A percentile compares a stretch with the other conserved stretches of the same genome.
phyloP scores from a whole-genome alignment of 2,888 invertebrate genomes.

The Sycophila texana region DNA sequence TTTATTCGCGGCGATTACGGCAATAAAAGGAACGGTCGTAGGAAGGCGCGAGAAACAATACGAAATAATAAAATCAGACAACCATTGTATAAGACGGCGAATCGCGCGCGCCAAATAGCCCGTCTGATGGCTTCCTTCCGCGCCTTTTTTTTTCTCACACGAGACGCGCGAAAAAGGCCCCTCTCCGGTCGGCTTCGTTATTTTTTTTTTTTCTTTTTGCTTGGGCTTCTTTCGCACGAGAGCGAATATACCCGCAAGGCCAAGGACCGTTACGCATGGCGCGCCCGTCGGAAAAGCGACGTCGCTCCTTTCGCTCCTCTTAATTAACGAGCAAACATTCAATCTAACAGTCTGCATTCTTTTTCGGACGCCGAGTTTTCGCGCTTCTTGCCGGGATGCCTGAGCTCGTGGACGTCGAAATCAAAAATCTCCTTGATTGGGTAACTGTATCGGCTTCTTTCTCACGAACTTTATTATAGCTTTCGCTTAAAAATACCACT shows the following conservation, averaged over 20 bases:
- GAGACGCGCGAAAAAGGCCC: not conserved
- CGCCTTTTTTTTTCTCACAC: not conserved
- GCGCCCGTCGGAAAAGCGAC: not conserved
- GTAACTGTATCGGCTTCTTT: no score
- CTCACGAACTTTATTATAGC: no score
- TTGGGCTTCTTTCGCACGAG: constrained; percentile 23
- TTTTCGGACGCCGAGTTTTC: not conserved
- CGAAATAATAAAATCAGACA: no score
- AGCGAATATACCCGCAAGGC: constrained; percentile 24
- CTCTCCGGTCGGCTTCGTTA: not conserved
- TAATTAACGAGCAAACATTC: constrained; percentile 16
- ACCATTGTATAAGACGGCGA: no score
- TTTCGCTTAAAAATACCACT: no score
- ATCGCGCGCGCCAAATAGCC: no score
- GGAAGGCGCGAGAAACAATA: no score
- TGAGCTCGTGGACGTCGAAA: no score
- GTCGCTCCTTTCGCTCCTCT: not conserved
- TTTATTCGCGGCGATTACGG: no score
- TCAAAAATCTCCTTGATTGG: no score
- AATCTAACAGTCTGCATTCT: not conserved
- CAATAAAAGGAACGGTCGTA: no score
- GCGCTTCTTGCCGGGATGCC: no score
- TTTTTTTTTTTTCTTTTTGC: not conserved
- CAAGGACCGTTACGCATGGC: constrained; percentile 27
- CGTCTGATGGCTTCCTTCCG: constrained; percentile 19